Base-by-base conservation (phyloP, 1,140 invertebrate genomes). In the Luehdorfia chinensis region DNA sequence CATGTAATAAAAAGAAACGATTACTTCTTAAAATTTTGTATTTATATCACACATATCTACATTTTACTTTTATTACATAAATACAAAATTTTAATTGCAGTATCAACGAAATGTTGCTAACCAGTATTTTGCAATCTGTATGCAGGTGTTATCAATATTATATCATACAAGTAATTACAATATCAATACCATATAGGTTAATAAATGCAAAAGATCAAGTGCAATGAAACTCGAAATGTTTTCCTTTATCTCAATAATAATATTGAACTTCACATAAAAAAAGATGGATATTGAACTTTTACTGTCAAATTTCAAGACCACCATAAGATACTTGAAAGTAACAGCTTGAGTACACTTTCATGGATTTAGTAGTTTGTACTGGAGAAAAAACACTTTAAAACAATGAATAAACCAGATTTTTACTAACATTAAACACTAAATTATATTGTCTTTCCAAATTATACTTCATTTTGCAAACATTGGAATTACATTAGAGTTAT, bases 121-220 rank as follows among this genome's bases (percentile, higher is more conserved):
- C 78, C 81, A 80, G 75, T 84, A 81, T 83, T 41, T 81, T 71
- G 72, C 68, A 77, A 84, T 71, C 73, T 68, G 77, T 85, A 81
- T 75, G 76, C 72, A 74, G 81, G 55, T 78, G 81, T 87, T 81
- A 84, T 75, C 76, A 73, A 69, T 80, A 72, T 60, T 59, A 71
- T 87, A 87, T 87, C 74, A 86, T 87, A 88, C 86, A 88, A 86
- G 83, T 87, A 86, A 87, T 87, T 87, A 87, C 86, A 87, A 81
- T 86, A 86, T 85, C 75, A 85, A 87, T 86, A 87, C 86, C 83
- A 81, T 85, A 87, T 85, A 87, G 80, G 85, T 86, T 87, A 87
- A 87, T 87, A 88, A 88, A 88, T 88, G 86, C 86, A 87, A 87
- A 85, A 87, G 75, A 87, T 86, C 75, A 84, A 87, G 86, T 87